Evolutionary conservation across 2,113 vertebrate species (phyloP).

Genomic region (Nansenia antarctica): DNA sequence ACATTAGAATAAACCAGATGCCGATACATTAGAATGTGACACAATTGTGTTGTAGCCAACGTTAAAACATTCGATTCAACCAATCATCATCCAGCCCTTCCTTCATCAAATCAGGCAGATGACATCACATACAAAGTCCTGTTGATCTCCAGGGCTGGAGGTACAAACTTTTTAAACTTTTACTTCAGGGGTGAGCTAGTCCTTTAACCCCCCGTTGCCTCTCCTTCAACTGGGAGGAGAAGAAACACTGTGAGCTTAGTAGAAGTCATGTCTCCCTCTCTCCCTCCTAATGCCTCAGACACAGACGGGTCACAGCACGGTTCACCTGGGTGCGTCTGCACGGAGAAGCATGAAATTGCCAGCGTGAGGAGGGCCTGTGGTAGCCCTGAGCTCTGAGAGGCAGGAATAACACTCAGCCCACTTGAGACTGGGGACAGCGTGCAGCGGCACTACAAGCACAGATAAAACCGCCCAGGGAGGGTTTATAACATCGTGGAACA

Average conservation of each 20-base stretch:
- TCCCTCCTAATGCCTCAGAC: slow-evolving; percentile 40
- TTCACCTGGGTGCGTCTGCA: slow-evolving; percentile 41
- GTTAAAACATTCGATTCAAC: too few species aligned
- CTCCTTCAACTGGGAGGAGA: neutral
- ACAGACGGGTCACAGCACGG: slow-evolving; percentile 43
- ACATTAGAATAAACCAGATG: too few species aligned
- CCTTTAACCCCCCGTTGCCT: neutral
- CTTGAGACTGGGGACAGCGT: slow-evolving; percentile 40
- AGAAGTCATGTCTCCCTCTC: slow-evolving; percentile 30
- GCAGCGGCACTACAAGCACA: neutral
- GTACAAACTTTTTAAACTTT: too few species aligned
- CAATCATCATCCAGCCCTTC: too few species aligned
- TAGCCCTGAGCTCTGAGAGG: neutral
- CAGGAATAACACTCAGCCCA: slow-evolving; percentile 30
- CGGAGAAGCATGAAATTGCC: slow-evolving; percentile 62
- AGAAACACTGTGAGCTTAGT: neutral
- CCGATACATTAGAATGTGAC: too few species aligned
- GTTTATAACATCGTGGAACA: neutral
- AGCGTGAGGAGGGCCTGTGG: slow-evolving; percentile 17
- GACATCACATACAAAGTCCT: too few species aligned
- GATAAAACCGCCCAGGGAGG: neutral
- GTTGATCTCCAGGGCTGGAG: too few species aligned
- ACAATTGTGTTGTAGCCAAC: too few species aligned
- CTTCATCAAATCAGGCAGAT: too few species aligned
- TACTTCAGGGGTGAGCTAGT: too few species aligned